Evolutionary conservation across 2,113 vertebrate genomes (phyloP), one percentile per base, ranked within the genome.

Genomic region (Merops nubicus): DNA sequence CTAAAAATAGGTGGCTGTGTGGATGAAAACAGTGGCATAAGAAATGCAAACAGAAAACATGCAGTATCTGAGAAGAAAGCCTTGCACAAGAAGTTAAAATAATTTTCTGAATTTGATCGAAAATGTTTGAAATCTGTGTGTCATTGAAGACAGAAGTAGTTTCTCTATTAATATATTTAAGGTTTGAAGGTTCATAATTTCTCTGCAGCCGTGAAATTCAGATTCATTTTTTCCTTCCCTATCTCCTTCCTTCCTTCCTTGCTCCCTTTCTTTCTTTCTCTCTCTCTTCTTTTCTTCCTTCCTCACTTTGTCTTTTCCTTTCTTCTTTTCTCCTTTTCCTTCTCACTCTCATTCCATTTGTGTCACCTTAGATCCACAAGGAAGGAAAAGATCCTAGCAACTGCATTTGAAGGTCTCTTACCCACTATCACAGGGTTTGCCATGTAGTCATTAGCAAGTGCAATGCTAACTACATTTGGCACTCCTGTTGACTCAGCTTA

Each of bases 1-100:
- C 85, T 94, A 85, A 95, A 91, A 95, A 70, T 81, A 95, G 78
- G 45, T 76, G 74, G 54, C 53, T 59, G 53, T 62, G 51, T 94
- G 64, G 54, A 91, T 93, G 65, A 65, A 74, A 42, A 96, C 50
- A 68, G 74, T 57, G 56, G 23, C 20, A 10, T 74, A 67, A 90
- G 40, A 83, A 88, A 86, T 62, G 42, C 36, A 85, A 91, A 83
- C 33, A 85, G 40, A 40, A 62, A 82, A 93, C 33, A 8, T 75
- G 47, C 86, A 89, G 16, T n/a, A 33, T 63, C 40, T 75, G 74
- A 64, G 73, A 78, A 85, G 0, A 12, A 89, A 85, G 40, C 26
- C 40, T 85, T 68, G 21, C n/a, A 51, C 31, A 65, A 38, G 23
- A 75, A 78, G 18, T 81, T 80, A 63, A 82, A 2, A 15, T 63